Evolutionary conservation across 2,113 vertebrate species (phyloP).

Genomic region (Dissostichus mawsoni): DNA sequence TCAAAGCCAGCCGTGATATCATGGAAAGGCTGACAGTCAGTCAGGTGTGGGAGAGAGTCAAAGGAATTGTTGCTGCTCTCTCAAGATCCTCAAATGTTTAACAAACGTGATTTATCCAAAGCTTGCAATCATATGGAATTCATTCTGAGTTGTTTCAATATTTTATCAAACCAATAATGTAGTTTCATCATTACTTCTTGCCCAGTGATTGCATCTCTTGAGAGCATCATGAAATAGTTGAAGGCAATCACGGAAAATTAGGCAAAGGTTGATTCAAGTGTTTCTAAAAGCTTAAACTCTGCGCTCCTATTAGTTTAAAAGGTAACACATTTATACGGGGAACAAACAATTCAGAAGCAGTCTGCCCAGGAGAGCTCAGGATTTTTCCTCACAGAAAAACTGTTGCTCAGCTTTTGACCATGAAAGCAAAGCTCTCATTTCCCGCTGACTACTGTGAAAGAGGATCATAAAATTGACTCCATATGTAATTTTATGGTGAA

Average conservation of each 20-base stretch:
- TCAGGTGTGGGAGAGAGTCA: conserved; percentile 57
- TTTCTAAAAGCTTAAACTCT: conserved; percentile 16
- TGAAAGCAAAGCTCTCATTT: conserved; percentile 76
- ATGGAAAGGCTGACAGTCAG: conserved; percentile 57
- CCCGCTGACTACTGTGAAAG: conserved; percentile 81
- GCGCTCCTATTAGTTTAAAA: conserved; percentile 33
- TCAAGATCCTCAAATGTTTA: conserved; percentile 21
- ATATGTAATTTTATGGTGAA: conserved; percentile 76
- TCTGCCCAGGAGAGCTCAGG: conserved; percentile 28
- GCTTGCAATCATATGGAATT: conserved; percentile 15
- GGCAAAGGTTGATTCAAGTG: conserved; percentile 5
- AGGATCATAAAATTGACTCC: conserved; percentile 81
- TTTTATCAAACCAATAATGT: conserved; percentile 5
- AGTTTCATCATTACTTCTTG: background rate
- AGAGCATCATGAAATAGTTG: background rate
- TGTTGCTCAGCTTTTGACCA: conserved; percentile 58
- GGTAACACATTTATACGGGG: conserved; percentile 44
- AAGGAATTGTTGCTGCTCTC: conserved; percentile 26
- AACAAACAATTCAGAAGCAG: conserved; percentile 39
- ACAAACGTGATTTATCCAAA: conserved; percentile 4
- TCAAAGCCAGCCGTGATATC: conserved; percentile 59
- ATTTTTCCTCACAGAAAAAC: conserved; percentile 71
- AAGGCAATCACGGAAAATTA: conserved; percentile 13
- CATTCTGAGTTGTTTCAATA: conserved; percentile 4
- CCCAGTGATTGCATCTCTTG: background rate